Conservation (phyloP, 2,113 vertebrate species). For the Neofelis nebulosa region DNA sequence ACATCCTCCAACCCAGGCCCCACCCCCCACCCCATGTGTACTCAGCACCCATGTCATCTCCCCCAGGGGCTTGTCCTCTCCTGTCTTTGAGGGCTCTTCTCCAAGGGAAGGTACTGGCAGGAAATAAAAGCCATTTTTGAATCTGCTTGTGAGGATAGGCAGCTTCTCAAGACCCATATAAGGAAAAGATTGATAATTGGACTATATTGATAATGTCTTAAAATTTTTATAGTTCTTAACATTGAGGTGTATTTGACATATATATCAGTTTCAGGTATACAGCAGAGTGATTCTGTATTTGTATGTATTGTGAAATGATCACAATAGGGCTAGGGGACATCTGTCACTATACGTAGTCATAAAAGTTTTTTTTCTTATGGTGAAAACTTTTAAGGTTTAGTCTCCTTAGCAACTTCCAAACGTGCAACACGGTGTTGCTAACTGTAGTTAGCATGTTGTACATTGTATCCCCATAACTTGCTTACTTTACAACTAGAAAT, state of each 20-base stretch:
- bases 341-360: background rate
- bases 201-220: background rate
- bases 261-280: background rate
- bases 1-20: background rate
- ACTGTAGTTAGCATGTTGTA: background rate
- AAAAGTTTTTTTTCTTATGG: background rate
- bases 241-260: background rate
- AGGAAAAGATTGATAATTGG: background rate
- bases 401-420: background rate
- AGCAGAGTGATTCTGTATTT: too few relatives aligned
- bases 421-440: background rate
- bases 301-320: background rate
- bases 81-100: background rate
- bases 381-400: background rate
- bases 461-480: background rate
- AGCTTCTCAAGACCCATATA: background rate
- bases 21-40: background rate
- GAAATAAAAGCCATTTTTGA: background rate
- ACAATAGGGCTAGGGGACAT: background rate
- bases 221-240: background rate
- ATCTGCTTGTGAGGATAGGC: background rate
- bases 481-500: background rate
- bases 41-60: fast-evolving
- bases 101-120: background rate
- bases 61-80: background rate